Percentiles rank a stretch among this genome's conserved stretches.
Evolutionary conservation across 2,113 vertebrate genomes (phyloP).

Genomic region (Dendrocopos noguchii): DNA sequence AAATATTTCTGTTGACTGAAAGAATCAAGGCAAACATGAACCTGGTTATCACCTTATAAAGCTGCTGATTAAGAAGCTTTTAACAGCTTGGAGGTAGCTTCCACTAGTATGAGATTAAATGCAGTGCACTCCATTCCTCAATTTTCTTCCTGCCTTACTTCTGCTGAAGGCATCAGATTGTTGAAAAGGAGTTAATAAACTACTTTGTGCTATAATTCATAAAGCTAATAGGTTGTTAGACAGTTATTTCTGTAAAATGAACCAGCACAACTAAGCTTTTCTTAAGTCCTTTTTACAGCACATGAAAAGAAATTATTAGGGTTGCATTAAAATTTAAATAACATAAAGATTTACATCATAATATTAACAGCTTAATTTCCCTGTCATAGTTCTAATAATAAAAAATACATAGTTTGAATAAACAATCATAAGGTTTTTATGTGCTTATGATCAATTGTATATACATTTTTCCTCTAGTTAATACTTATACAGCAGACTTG

Average conservation of each 20-base stretch:
- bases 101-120: background rate
- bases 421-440: constrained; percentile 43
- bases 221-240: constrained; percentile 63
- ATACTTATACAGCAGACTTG: constrained; percentile 19
- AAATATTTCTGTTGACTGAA: background rate
- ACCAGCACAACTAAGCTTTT: constrained; percentile 61
- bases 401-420: constrained; percentile 49
- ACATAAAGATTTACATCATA: constrained; percentile 64
- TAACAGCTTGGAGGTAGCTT: background rate
- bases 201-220: constrained; percentile 50
- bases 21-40: background rate
- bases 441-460: constrained; percentile 16
- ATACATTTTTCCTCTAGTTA: background rate
- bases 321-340: constrained; percentile 69
- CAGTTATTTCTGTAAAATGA: constrained; percentile 64
- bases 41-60: background rate
- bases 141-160: background rate
- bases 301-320: constrained; percentile 65
- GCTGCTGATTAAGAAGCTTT: background rate
- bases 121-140: background rate
- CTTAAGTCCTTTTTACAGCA: constrained; percentile 67
- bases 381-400: constrained; percentile 42
- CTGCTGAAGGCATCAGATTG: constrained; percentile 12
- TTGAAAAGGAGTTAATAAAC: constrained; percentile 52
- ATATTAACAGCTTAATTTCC: constrained; percentile 67